Conservation (phyloP, 2,113 vertebrate genomes). For the Rhagologus leucostigma region DNA sequence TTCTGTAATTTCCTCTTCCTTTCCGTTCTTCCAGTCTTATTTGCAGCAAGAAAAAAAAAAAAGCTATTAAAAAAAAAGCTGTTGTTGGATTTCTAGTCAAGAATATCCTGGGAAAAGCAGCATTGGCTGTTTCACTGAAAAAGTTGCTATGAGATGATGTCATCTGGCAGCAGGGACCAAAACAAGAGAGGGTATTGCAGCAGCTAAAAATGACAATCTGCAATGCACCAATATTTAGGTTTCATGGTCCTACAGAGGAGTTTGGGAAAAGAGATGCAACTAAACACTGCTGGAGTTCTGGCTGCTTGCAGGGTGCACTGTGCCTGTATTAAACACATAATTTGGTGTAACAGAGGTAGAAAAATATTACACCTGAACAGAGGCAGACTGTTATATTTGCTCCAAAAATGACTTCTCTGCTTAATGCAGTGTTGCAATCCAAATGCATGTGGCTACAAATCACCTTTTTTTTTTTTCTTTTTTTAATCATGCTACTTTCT, state of each 20-base stretch:
- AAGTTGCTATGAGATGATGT: conserved; percentile 35
- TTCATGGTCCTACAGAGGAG: neutral
- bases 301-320: neutral
- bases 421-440: neutral
- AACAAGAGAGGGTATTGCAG: conserved; percentile 25
- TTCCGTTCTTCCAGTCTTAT: neutral
- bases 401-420: neutral
- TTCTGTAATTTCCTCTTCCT: neutral
- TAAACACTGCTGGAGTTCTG: neutral
- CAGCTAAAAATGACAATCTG: conserved; percentile 52
- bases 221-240: conserved; percentile 47
- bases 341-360: neutral
- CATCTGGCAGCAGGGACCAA: conserved; percentile 30
- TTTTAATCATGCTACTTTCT: neutral
- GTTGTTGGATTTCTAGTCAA: neutral
- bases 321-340: neutral
- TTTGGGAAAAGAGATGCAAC: neutral
- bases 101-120: neutral
- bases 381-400: neutral
- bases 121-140: neutral
- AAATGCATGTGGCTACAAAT: neutral
- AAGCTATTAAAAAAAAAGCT: neutral
- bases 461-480: neutral
- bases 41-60: neutral
- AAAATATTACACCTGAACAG: neutral